Percentiles rank a stretch among this genome's conserved stretches.
Evolutionary conservation across 2,797 vertebrate species (phyloP).

Genomic region (Erpetoichthys calabaricus): DNA sequence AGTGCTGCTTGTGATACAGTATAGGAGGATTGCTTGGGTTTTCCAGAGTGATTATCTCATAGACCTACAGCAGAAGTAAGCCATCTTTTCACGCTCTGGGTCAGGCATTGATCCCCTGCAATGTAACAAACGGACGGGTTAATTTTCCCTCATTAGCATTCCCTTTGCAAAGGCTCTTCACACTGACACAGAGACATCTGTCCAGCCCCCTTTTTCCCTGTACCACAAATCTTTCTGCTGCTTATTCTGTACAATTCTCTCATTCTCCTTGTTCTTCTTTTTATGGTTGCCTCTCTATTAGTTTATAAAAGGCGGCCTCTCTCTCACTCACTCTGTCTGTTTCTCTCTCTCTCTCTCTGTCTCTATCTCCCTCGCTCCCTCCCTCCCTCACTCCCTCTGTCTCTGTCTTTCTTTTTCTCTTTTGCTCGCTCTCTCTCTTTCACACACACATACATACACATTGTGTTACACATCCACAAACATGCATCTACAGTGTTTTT

Average conservation of each 20-base stretch:
- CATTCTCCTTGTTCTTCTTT: background rate
- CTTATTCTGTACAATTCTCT: slow-evolving; percentile 9
- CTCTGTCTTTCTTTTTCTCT: slow-evolving; percentile 19
- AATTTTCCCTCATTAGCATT: slow-evolving; percentile 59
- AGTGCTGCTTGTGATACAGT: slow-evolving; percentile 12
- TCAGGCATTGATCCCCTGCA: slow-evolving; percentile 45
- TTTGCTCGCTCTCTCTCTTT: slow-evolving; percentile 10
- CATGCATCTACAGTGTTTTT: no score
- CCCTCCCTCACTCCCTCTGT: no score
- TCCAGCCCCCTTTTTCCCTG: slow-evolving; percentile 13
- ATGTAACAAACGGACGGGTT: slow-evolving; percentile 50
- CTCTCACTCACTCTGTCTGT: background rate
- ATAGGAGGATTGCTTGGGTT: slow-evolving; percentile 11
- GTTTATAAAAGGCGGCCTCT: slow-evolving; percentile 1
- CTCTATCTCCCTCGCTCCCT: background rate
- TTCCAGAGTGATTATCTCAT: slow-evolving; percentile 42
- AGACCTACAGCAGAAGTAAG: slow-evolving; percentile 27
- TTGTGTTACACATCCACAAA: background rate
- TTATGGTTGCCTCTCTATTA: slow-evolving; percentile 16
- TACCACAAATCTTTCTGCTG: slow-evolving; percentile 8
- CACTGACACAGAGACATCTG: slow-evolving; percentile 23
- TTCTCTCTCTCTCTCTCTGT: slow-evolving; percentile 16
- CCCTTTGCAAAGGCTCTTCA: slow-evolving; percentile 36
- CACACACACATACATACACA: slow-evolving; percentile 3
- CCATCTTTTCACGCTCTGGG: slow-evolving; percentile 30